Percentiles rank a stretch among this genome's conserved stretches.
phyloP scores from a whole-genome alignment of 2,797 vertebrate genomes.

The Betta splendens region DNA sequence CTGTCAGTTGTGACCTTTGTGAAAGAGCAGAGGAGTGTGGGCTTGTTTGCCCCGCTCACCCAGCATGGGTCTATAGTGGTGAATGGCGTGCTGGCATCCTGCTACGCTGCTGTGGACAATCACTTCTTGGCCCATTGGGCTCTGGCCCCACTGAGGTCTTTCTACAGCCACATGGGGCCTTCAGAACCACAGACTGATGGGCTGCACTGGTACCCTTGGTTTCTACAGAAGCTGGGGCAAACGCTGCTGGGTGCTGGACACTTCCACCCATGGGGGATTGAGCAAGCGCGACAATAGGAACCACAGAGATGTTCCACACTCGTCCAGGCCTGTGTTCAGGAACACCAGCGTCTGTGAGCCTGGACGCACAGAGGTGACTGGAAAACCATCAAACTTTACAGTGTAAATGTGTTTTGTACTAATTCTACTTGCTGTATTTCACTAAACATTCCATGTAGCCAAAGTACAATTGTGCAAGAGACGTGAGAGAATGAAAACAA shows the following conservation, averaged over 20 bases:
- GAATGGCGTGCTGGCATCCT: constrained; percentile 90
- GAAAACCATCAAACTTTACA: constrained; percentile 32
- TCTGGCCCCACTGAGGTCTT: constrained; percentile 88
- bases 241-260: constrained; percentile 84
- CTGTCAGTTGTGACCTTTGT: constrained; percentile 81
- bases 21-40: constrained; percentile 72
- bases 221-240: constrained; percentile 88
- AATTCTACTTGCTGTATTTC: constrained; percentile 40
- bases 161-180: constrained; percentile 80
- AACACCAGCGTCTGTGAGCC: constrained; percentile 26
- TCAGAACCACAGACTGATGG: constrained; percentile 80
- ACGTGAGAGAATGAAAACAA: too few relatives aligned
- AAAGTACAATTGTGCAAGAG: neutral
- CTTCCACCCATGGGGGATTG: constrained; percentile 87
- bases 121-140: constrained; percentile 89
- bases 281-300: constrained; percentile 50
- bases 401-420: constrained; percentile 36
- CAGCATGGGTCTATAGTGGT: constrained; percentile 91
- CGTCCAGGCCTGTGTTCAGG: constrained; percentile 36
- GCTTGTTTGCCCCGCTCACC: constrained; percentile 90
- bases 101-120: constrained; percentile 90
- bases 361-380: constrained; percentile 3
- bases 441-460: constrained; percentile 19
- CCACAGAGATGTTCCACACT: constrained; percentile 36
- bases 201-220: constrained; percentile 92